Base-by-base conservation (phyloP, 2,797 vertebrate genomes). In the Enteromius radiatus region DNA sequence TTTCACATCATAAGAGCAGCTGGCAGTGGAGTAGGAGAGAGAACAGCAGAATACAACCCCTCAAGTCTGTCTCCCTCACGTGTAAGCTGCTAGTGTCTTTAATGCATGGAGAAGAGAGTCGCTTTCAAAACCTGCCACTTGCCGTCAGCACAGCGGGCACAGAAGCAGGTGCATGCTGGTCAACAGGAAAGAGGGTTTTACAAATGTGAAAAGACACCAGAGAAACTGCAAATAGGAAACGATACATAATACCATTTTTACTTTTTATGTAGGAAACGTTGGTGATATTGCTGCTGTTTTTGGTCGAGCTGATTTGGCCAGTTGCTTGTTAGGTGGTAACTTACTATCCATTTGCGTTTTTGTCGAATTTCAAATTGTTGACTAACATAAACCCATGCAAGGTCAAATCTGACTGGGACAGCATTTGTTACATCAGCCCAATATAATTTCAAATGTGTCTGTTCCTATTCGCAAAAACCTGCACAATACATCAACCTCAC, bases 1-100 rank as follows among this genome's bases (percentile, higher is more conserved):
- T 87, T 87, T 89, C 43, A 86, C 85, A 77, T 84, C 79, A 85
- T 65, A 79, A 74, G 74, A 82, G 83, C 83, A 84, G 81, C 83
- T 85, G 76, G 78, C 71, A 56, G 65, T 81, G 73, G 80, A 83
- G 83, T 64, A 28, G 70, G 74, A 84, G 69, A 84, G 59, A 76
- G 43, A 71, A 69, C 43, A 75, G 74, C 59, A 78, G 68, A 86
- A 82, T 47, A 54, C n/a, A 88, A 70, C 52, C 75, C 49, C 74
- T 83, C 67, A 69, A 83, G 59, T 81, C 61, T 84, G 47, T 70
- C 49, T 64, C 43, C 23, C 63, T 83, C 80, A 59, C 65, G 15
- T 84, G 26, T 47, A 49, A 49, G 47, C 49, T 47, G 33, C 54
- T 36, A 47, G 61, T 26, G 9, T 17, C 41, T 85, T 75, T 81